phyloP scores from a whole-genome alignment of 2,113 vertebrate genomes.

The Tursiops truncatus region DNA sequence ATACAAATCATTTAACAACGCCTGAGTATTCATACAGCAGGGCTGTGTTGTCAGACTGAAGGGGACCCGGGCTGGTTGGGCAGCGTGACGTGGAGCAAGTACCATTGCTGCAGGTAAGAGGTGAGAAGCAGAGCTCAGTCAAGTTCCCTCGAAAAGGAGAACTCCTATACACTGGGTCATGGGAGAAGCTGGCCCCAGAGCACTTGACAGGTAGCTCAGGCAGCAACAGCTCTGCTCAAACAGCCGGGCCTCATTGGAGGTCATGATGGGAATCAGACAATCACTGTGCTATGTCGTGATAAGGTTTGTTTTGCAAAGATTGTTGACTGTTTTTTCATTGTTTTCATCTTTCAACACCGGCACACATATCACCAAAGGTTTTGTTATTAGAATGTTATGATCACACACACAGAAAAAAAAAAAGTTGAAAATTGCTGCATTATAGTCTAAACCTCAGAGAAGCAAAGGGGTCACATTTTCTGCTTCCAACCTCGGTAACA shows the following conservation, averaged over 20 bases:
- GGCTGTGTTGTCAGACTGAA: not conserved
- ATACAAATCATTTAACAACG: not conserved
- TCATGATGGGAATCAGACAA: rapidly evolving
- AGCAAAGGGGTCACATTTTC: not conserved
- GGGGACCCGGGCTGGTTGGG: not conserved
- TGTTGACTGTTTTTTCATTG: not conserved
- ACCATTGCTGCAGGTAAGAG: not conserved
- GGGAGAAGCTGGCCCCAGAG: not conserved
- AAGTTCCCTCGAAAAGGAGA: not conserved
- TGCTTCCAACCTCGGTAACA: not conserved
- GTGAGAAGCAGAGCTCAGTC: not conserved
- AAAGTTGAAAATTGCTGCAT: not conserved
- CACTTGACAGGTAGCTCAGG: not conserved
- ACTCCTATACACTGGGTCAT: rapidly evolving
- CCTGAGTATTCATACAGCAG: not conserved
- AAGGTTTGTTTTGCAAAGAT: not conserved
- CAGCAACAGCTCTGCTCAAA: not conserved
- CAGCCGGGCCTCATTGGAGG: rapidly evolving
- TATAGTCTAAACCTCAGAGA: not conserved
- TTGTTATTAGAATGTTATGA: not conserved
- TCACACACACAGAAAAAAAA: not conserved
- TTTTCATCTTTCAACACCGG: not conserved
- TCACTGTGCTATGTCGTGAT: rapidly evolving
- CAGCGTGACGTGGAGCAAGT: rapidly evolving
- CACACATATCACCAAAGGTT: not conserved